phyloP scores from a whole-genome alignment of 2,797 vertebrate genomes.

The Myotis vivesi region DNA sequence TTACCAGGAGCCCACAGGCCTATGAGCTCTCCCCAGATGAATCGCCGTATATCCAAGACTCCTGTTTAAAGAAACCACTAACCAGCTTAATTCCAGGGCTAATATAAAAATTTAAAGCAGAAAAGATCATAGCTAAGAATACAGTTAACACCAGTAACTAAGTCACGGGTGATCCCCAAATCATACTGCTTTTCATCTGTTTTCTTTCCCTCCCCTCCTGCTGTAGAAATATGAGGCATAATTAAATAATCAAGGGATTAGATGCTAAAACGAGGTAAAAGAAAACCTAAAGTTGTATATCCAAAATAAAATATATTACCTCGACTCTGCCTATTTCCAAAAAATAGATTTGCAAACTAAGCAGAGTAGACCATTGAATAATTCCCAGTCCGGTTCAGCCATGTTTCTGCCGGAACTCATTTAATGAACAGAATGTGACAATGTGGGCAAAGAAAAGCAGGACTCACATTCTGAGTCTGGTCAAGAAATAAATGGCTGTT shows the following conservation, averaged over 20 bases:
- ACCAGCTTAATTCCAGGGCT: not conserved
- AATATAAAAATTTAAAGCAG: not conserved
- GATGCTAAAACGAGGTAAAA: not conserved
- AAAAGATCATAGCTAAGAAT: not conserved
- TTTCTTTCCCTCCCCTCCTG: not conserved
- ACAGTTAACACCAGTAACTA: not conserved
- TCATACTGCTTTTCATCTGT: not conserved
- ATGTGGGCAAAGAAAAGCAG: not conserved
- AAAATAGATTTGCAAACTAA: not conserved
- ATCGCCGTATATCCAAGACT: not conserved
- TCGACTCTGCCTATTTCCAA: not conserved
- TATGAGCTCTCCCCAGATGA: not conserved
- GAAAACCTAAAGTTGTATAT: not conserved
- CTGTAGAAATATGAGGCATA: not conserved
- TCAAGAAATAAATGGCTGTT: not conserved
- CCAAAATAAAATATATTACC: conserved; percentile 2
- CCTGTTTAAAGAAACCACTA: not conserved
- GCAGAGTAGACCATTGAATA: not conserved
- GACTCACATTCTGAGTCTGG: not conserved
- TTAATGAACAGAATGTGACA: not conserved
- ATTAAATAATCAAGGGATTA: not conserved
- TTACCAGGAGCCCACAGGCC: not conserved
- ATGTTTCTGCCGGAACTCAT: not conserved
- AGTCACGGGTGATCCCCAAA: not conserved
- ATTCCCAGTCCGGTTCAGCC: not conserved